Evolutionary conservation across 2,888 invertebrate genomes (phyloP).

Genomic region (Dryomyza anilis): DNA sequence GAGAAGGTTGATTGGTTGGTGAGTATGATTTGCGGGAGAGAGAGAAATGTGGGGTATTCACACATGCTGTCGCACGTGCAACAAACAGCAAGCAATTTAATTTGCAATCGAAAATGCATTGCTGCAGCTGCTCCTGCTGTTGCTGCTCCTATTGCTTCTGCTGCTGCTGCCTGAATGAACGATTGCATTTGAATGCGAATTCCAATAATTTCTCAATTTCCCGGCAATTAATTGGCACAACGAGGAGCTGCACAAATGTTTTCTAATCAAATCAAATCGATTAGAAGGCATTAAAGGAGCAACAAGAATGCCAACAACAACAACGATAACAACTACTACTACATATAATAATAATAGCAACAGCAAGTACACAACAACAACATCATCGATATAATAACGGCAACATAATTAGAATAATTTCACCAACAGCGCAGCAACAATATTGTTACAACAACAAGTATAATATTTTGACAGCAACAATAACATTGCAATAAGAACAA

Average conservation of each 20-base stretch:
- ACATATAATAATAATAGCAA: background rate
- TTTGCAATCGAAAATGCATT: too few species aligned
- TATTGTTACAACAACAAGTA: background rate
- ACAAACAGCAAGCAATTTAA: background rate
- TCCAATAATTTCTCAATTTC: background rate
- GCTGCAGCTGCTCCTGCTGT: too few species aligned
- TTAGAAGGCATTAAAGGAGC: background rate
- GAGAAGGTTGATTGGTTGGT: background rate
- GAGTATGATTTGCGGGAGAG: background rate
- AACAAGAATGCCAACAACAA: background rate
- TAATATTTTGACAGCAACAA: background rate
- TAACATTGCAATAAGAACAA: background rate
- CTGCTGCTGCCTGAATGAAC: too few species aligned
- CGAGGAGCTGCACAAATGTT: background rate
- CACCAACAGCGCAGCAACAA: background rate
- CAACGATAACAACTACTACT: background rate
- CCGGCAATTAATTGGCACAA: constrained; percentile 7
- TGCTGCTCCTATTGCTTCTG: too few species aligned
- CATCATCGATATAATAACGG: background rate
- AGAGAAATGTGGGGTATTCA: too few species aligned
- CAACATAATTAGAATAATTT: background rate
- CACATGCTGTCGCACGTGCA: too few species aligned
- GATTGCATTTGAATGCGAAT: too few species aligned
- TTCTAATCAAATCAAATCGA: background rate
- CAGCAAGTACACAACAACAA: background rate